These are phyloP conservation scores for Polietes domitor DNA, from an alignment of 2,888 invertebrate species.

Conservation along the genomic window DNA sequence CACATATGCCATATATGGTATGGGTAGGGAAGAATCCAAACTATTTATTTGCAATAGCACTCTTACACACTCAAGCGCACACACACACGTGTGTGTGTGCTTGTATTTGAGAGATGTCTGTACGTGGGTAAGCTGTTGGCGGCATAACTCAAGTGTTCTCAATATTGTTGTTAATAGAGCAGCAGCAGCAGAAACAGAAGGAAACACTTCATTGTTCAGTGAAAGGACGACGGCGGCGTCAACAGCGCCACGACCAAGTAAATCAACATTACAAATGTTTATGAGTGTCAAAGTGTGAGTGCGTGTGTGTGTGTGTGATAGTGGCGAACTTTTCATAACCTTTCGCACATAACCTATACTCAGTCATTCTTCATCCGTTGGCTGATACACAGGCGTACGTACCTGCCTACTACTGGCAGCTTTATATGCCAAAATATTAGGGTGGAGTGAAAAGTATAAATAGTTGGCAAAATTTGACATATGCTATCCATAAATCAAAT, in stretches of 20 bases:
- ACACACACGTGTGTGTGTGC: neutral
- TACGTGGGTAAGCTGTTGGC: neutral
- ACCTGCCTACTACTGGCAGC: too few relatives aligned
- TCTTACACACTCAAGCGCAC: neutral
- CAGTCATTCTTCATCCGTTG: constrained; percentile 1
- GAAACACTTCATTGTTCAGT: neutral
- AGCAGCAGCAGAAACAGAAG: too few relatives aligned
- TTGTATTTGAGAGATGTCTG: neutral
- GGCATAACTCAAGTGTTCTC: constrained; percentile 48
- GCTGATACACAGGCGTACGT: too few relatives aligned
- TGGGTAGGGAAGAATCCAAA: neutral
- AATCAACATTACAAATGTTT: constrained; percentile 32
- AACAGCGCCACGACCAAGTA: neutral
- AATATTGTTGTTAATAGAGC: constrained; percentile 42
- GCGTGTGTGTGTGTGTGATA: neutral
- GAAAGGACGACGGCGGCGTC: neutral
- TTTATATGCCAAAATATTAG: too few relatives aligned
- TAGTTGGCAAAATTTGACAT: too few relatives aligned
- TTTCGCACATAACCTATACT: constrained; percentile 19
- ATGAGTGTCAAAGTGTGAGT: constrained; percentile 16
- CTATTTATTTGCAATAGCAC: constrained; percentile 4
- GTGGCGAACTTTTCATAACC: constrained; percentile 52
- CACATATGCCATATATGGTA: neutral
- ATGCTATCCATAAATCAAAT: too few relatives aligned
- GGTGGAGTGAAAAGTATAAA: neutral